Evolutionary conservation across 2,888 invertebrate genomes (phyloP).

Genomic region (Heliconius hortense): DNA sequence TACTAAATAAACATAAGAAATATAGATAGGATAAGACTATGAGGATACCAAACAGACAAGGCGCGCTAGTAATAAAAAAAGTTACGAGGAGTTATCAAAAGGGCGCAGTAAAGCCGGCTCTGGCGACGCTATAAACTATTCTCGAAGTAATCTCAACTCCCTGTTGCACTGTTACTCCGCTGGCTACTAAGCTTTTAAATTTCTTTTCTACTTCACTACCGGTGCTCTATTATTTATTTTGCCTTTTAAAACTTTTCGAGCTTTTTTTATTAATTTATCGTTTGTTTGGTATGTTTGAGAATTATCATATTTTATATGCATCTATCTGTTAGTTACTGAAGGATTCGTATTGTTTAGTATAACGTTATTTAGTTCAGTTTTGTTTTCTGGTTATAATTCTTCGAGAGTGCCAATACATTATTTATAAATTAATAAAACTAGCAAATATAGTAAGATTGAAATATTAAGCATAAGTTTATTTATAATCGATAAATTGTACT

Average conservation of each 20-base stretch:
- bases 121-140: constrained; percentile 61
- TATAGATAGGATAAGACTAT: constrained; percentile 24
- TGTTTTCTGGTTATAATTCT: background rate
- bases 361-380: background rate
- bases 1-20: constrained; percentile 13
- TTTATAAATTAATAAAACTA: background rate
- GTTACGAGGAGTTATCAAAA: constrained; percentile 73
- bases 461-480: background rate
- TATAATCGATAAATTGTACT: constrained; percentile 8
- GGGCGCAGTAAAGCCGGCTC: constrained; percentile 64
- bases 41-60: constrained; percentile 62
- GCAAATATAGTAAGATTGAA: background rate
- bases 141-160: constrained; percentile 47
- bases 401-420: background rate
- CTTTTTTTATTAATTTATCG: background rate
- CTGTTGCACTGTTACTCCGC: constrained; percentile 33
- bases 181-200: constrained; percentile 23
- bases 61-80: constrained; percentile 68
- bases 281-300: background rate
- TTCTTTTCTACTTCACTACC: constrained; percentile 16
- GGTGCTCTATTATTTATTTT: constrained; percentile 11
- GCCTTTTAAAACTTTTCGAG: background rate
- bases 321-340: background rate
- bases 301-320: background rate
- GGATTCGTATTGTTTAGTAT: background rate